Evolutionary conservation across 2,113 vertebrate genomes (phyloP), one percentile per base, ranked within the genome.

Genomic region (Microcebus jonahi): DNA sequence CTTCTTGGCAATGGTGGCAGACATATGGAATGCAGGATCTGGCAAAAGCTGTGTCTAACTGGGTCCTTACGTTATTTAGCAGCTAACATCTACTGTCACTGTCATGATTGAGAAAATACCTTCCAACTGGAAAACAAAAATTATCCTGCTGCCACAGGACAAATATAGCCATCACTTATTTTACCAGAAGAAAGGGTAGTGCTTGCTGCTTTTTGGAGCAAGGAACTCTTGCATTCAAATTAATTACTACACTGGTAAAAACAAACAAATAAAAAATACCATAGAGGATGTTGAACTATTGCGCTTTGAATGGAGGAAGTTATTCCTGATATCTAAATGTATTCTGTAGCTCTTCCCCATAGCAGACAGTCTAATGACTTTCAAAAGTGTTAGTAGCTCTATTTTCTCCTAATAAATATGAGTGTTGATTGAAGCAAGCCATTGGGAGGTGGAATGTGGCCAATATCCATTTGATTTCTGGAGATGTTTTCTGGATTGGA

Each of bases 71-170:
- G 84, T 92, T 95, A 18, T 85, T 91, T 75, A 96, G 89, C 83
- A 91, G 82, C 82, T 85, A 21, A 83, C 36, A 77, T 95, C 87
- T 81, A 21, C 65, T 57, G 42, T 93, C 91, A 48, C 61, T 91
- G 91, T 73, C 85, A 11, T 48, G 67, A 73, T 61, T 42, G 71
- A 97, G 92, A 94, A 94, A 95, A 88, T 97, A 34, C 71, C 65
- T 96, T 97, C 95, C 92, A 97, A 80, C 50, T 93, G 86, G 91
- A 95, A 96, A 96, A 86, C 84, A 90, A 83, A 97, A 95, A 82
- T 80, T 53, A 18, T n/a, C 23, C 36, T 92, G 29, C 34, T 95
- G 94, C 95, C 92, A 97, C 42, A 13, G 14, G 45, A 77, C 88
- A 96, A 94, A 90, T 11, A 88, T 21, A 91, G 82, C 59, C 34